Conservation (phyloP, 2,888 invertebrate species). For the Volucella inflata region DNA sequence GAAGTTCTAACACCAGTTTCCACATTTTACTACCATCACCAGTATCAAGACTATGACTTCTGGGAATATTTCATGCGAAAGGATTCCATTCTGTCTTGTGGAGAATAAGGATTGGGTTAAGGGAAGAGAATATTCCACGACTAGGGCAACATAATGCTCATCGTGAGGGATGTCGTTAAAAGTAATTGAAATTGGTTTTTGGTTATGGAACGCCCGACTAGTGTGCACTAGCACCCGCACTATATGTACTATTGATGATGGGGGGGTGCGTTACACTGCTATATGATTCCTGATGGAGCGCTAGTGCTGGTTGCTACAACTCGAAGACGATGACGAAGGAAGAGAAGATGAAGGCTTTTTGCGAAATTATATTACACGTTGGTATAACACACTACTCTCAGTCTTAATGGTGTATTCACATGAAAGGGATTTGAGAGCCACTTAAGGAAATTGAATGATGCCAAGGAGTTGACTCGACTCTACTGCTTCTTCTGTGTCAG, state of each 20-base stretch:
- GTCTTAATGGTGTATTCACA: constrained; percentile 69
- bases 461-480: constrained; percentile 1
- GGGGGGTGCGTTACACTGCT: neutral
- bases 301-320: neutral
- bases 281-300: neutral
- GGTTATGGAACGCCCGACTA: constrained; percentile 38
- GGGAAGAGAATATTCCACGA: neutral
- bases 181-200: constrained; percentile 73
- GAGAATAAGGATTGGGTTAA: no score
- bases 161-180: constrained; percentile 62
- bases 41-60: constrained; percentile 21
- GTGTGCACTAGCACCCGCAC: neutral
- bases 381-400: constrained; percentile 45
- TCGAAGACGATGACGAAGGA: constrained; percentile 5
- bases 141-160: constrained; percentile 47
- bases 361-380: constrained; percentile 66
- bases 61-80: constrained; percentile 9
- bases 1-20: no score
- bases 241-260: constrained; percentile 9
- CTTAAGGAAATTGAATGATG: constrained; percentile 72
- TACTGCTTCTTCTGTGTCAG: no score
- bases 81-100: constrained; percentile 1
- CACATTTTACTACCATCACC: no score
- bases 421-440: constrained; percentile 70
- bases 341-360: constrained; percentile 60